Percentiles rank a stretch among this genome's conserved stretches.
Evolutionary conservation across 1,140 invertebrate genomes (phyloP).

Genomic region (Gonatopus flavifemur): DNA sequence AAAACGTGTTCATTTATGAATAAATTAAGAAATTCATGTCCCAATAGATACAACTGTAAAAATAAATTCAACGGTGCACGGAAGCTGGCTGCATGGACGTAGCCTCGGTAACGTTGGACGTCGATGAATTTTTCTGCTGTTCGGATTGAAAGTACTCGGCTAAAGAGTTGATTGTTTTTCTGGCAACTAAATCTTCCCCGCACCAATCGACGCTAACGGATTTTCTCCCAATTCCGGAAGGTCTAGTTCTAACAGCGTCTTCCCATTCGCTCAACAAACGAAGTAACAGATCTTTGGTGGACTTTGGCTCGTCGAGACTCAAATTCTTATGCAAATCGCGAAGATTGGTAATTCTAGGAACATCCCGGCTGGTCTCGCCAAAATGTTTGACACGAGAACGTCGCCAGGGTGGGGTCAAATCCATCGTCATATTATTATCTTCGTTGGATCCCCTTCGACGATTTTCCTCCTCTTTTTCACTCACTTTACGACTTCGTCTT

Average conservation of each 20-base stretch:
- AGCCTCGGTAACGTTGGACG: constrained; percentile 10
- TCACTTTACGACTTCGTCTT: too few relatives aligned
- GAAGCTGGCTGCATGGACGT: constrained; percentile 16
- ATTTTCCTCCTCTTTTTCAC: constrained; percentile 8
- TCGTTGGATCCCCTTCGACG: not conserved
- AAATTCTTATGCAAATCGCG: constrained; percentile 47
- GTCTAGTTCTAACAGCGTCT: constrained; percentile 48
- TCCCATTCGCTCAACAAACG: constrained; percentile 75
- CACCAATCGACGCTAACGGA: constrained; percentile 54
- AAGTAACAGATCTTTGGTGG: constrained; percentile 71
- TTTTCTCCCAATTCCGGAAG: constrained; percentile 37
- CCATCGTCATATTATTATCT: constrained; percentile 30
- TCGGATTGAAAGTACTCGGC: constrained; percentile 55
- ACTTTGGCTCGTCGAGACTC: constrained; percentile 53
- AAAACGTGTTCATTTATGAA: too few relatives aligned
- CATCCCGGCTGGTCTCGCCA: constrained; percentile 51
- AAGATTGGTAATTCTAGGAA: constrained; percentile 49
- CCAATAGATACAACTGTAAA: too few relatives aligned
- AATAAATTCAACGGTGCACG: constrained; percentile 33
- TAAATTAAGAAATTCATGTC: too few relatives aligned
- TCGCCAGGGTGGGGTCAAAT: constrained; percentile 51
- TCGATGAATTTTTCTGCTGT: constrained; percentile 41
- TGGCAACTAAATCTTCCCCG: constrained; percentile 46
- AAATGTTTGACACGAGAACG: constrained; percentile 44
- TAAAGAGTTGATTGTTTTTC: constrained; percentile 54